Evolutionary conservation across 2,797 vertebrate genomes (phyloP).

Genomic region (Dryobates pubescens): DNA sequence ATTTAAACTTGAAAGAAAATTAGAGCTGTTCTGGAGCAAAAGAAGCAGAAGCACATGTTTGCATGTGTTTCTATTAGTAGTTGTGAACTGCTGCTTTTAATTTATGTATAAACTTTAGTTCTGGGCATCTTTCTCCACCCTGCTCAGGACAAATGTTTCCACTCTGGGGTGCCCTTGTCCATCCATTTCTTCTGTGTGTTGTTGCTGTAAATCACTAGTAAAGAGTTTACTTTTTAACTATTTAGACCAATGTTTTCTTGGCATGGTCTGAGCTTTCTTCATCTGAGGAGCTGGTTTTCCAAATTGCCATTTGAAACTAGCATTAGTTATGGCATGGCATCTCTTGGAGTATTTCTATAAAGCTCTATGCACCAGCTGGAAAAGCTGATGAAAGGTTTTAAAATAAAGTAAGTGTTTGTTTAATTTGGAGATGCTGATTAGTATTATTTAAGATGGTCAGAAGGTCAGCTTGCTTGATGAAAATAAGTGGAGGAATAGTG

Average conservation of each 20-base stretch:
- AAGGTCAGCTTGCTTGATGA: not conserved
- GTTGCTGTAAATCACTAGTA: constrained; percentile 19
- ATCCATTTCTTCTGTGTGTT: not conserved
- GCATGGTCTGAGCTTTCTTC: not conserved
- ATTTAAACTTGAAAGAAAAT: constrained; percentile 50
- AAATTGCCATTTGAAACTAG: constrained; percentile 15
- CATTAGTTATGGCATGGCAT: constrained; percentile 17
- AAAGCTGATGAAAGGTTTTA: constrained; percentile 54
- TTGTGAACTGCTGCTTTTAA: constrained; percentile 59
- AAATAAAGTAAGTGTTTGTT: constrained; percentile 55
- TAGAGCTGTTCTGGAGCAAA: constrained; percentile 25
- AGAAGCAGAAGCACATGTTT: constrained; percentile 59
- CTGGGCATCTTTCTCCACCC: constrained; percentile 16
- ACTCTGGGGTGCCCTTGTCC: constrained; percentile 11
- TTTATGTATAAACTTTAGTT: constrained; percentile 36
- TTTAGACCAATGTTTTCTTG: not conserved
- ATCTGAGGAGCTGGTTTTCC: constrained; percentile 30
- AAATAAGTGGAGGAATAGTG: constrained; percentile 7
- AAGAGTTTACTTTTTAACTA: constrained; percentile 37
- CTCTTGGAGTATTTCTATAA: constrained; percentile 15
- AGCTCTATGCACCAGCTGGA: constrained; percentile 19
- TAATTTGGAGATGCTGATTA: constrained; percentile 29
- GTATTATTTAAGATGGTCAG: not conserved
- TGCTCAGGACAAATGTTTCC: constrained; percentile 14
- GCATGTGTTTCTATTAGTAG: constrained; percentile 46